phyloP scores from a whole-genome alignment of 2,888 invertebrate genomes.

The Chirona hameri region DNA sequence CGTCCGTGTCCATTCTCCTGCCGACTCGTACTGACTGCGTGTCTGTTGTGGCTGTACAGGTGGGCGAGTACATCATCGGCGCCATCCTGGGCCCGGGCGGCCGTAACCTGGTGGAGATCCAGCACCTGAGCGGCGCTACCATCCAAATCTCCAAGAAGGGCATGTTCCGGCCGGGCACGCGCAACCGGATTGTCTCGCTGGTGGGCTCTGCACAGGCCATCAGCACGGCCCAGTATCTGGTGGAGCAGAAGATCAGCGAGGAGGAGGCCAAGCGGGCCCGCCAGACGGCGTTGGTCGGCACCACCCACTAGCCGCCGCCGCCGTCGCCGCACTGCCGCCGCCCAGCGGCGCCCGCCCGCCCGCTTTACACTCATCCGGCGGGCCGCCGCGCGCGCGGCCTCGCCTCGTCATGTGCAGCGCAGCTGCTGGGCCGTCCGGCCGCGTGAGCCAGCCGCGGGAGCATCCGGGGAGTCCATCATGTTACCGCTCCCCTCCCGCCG shows the following conservation, averaged over 20 bases:
- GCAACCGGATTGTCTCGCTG: constrained; percentile 95
- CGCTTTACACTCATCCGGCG: constrained; percentile 6
- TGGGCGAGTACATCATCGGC: constrained; percentile 90
- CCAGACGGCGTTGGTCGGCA: constrained; percentile 39
- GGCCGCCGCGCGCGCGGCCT: neutral
- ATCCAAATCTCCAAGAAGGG: constrained; percentile 99
- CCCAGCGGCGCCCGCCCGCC: neutral
- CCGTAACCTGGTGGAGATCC: constrained; percentile 93
- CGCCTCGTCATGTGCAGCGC: neutral
- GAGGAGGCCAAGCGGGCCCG: constrained; percentile 61
- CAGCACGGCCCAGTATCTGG: constrained; percentile 86
- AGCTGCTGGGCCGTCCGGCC: neutral
- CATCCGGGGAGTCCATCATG: constrained; percentile 10
- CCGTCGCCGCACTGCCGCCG: neutral
- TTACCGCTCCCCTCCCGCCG: neutral
- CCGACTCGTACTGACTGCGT: neutral
- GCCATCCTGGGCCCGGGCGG: constrained; percentile 97
- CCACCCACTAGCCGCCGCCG: constrained; percentile 29
- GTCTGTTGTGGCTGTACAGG: constrained; percentile 58
- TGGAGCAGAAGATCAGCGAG: constrained; percentile 93
- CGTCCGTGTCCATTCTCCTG: neutral
- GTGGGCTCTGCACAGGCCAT: constrained; percentile 84
- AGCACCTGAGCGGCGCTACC: constrained; percentile 93
- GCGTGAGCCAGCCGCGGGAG: neutral
- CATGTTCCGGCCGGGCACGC: constrained; percentile 93